A percentile compares a stretch with the other conserved stretches of the same genome.
Conservation (phyloP, 2,888 invertebrate genomes). For the Hypolimnas misippus region DNA sequence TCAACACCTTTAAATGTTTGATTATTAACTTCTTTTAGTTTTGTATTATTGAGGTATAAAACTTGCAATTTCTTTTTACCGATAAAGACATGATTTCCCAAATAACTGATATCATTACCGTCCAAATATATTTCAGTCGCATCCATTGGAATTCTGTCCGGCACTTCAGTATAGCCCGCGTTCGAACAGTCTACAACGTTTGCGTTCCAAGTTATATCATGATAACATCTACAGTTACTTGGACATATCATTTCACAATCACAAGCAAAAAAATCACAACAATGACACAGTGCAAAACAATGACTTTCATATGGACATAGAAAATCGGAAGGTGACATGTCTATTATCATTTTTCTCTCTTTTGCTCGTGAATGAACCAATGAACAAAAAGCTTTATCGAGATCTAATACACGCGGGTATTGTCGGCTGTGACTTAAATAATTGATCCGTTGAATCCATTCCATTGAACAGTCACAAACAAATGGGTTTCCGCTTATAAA, state of each 20-base stretch:
- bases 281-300: slow-evolving; percentile 94
- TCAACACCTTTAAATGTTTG: slow-evolving; percentile 92
- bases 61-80: slow-evolving; percentile 92
- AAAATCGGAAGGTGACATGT: slow-evolving; percentile 89
- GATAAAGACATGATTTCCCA: slow-evolving; percentile 93
- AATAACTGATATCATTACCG: slow-evolving; percentile 90
- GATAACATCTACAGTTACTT: slow-evolving; percentile 92
- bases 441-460: slow-evolving; percentile 92
- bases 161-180: slow-evolving; percentile 88
- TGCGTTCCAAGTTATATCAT: slow-evolving; percentile 92
- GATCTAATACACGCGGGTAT: slow-evolving; percentile 91
- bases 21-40: slow-evolving; percentile 89
- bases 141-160: slow-evolving; percentile 93
- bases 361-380: slow-evolving; percentile 87
- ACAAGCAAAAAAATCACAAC: slow-evolving; percentile 95
- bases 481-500: slow-evolving; percentile 93
- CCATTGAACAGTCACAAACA: slow-evolving; percentile 94
- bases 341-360: slow-evolving; percentile 88
- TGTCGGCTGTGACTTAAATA: slow-evolving; percentile 89
- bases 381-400: slow-evolving; percentile 90
- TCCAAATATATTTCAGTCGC: slow-evolving; percentile 94
- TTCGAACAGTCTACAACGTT: slow-evolving; percentile 93
- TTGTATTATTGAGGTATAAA: slow-evolving; percentile 90
- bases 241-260: slow-evolving; percentile 97
- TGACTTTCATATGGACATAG: slow-evolving; percentile 92